Base-by-base conservation (phyloP, 2,888 invertebrate species). In the Diaprepes abbreviatus region DNA sequence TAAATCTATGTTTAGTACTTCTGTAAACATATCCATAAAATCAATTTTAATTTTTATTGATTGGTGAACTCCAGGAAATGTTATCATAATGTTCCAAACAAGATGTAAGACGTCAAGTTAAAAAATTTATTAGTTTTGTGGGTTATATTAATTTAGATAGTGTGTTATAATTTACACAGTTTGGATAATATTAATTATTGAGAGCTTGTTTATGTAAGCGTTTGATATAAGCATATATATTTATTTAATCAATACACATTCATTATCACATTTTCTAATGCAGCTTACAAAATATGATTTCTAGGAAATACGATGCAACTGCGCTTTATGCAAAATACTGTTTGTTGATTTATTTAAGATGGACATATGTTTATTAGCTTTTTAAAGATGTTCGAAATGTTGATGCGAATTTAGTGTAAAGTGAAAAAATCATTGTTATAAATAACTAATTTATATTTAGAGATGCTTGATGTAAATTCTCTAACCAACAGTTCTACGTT, bases 21-120 rank as follows among this genome's bases (percentile, higher is more conserved):
- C 12, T 16, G 28, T 50, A 50, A 50, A 50, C 48, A 50, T 24
- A 45, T 50, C 16, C 31, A 28, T 50, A 50, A 50, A 50, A 50
- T 28, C 28, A 28, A 50, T 50, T 50, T 50, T 31, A 50, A 28
- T 50, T 50, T 50, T 50, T 16, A 50, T 50, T 50, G 48, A 50
- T 50, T 50, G 48, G n/a, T 50, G 28, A 28, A 28, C 28, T 50
- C 7, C 9, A 2, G 6, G 7, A 14, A 28, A 50, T 28, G 48
- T 50, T 50, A 50, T 50, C 48, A 14, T 9, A 16, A 50, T 16
- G 28, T 50, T 28, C 31, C 9, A 14, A 50, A 50, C 48, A 50
- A 45, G 45, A 5, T 50, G 48, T 50, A 9, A 50, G 28, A 50
- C 28, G 28, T 50, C n/a, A 16, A n/a, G 14, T 9, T 21, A 14